Conservation (phyloP, 2,113 vertebrate genomes). For the Morphnarchus princeps region DNA sequence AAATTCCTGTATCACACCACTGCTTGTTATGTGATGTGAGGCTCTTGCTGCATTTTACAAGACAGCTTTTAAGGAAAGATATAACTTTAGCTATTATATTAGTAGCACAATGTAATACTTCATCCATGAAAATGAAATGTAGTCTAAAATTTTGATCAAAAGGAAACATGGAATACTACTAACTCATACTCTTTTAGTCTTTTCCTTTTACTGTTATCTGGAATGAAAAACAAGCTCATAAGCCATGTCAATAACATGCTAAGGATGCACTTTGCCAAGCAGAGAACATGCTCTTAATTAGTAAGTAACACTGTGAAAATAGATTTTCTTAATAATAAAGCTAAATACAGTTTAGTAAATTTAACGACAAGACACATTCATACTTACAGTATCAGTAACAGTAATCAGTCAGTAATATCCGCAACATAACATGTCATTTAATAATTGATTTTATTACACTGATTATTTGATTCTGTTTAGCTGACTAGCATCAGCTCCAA, state of each 20-base stretch:
- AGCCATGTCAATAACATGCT: constrained; percentile 57
- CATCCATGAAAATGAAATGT: neutral
- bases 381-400: neutral
- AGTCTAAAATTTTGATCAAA: neutral
- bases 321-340: constrained; percentile 1
- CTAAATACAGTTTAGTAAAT: constrained; percentile 19
- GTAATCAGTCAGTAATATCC: neutral
- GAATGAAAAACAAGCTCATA: constrained; percentile 24
- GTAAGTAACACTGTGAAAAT: constrained; percentile 18
- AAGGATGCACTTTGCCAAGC: constrained; percentile 64
- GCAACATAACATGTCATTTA: neutral
- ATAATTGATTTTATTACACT: neutral
- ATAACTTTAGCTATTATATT: neutral
- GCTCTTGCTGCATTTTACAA: neutral
- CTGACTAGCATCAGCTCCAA: neutral
- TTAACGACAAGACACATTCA: neutral
- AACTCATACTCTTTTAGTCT: neutral
- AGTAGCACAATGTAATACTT: neutral
- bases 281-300: constrained; percentile 65
- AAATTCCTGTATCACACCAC: constrained; percentile 1
- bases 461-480: neutral
- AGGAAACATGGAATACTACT: neutral
- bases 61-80: neutral
- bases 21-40: neutral
- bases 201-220: neutral